These are phyloP conservation scores for Circaetus gallicus DNA, from an alignment of 2,113 vertebrate genomes.

Conservation along the genomic window DNA sequence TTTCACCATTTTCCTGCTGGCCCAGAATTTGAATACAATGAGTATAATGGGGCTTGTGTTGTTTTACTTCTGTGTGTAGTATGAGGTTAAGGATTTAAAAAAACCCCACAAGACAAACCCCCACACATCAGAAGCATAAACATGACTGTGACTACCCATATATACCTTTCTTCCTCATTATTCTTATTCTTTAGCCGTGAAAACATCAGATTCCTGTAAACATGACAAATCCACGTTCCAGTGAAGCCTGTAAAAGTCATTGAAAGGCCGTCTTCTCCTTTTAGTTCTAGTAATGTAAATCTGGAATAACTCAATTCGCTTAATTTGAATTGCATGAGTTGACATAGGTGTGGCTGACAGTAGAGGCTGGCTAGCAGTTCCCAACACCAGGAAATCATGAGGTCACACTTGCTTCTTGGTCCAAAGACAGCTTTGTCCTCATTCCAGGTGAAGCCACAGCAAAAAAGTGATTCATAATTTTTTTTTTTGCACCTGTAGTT, in stretches of 20 bases:
- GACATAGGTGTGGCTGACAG: not conserved
- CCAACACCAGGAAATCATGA: not conserved
- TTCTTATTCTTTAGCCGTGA: not conserved
- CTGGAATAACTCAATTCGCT: not conserved
- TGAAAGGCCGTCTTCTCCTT: not conserved
- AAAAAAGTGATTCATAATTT: not conserved
- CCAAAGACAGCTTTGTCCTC: not conserved
- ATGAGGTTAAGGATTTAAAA: not conserved
- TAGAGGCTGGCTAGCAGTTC: not conserved
- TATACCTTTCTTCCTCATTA: not conserved
- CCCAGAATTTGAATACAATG: not conserved
- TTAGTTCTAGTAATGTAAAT: not conserved
- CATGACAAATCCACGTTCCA: not conserved
- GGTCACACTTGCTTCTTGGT: not conserved
- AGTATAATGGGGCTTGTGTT: not conserved
- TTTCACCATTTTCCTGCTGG: not conserved
- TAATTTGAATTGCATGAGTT: not conserved
- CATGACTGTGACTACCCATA: not conserved
- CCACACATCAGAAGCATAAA: not conserved
- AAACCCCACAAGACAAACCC: not conserved
- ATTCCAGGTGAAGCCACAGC: slow-evolving; percentile 1
- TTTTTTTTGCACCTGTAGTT: not conserved
- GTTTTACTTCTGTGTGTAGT: not conserved
- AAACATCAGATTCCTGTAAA: not conserved
- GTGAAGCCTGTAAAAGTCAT: not conserved